Conservation (phyloP, 1,140 invertebrate genomes). For the Papilio machaon region DNA sequence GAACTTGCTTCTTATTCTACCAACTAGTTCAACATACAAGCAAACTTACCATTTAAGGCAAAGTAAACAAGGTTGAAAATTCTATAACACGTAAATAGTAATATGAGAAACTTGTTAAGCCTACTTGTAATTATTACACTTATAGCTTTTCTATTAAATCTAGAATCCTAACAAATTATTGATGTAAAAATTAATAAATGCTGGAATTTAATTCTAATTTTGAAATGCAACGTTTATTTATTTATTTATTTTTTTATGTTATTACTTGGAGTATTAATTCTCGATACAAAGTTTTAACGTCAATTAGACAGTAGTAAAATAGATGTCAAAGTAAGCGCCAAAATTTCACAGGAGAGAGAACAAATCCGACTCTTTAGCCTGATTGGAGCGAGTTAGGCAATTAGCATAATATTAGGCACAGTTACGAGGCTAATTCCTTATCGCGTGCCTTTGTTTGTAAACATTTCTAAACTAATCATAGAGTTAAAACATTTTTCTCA, state of each 20-base stretch:
- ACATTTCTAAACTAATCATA: background rate
- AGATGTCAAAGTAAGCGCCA: slow-evolving; percentile 15
- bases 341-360: background rate
- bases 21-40: background rate
- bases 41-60: background rate
- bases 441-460: slow-evolving; percentile 34
- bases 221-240: background rate
- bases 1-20: slow-evolving; percentile 43
- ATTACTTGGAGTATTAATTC: background rate
- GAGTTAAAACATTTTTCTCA: background rate
- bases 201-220: background rate
- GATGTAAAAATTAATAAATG: background rate
- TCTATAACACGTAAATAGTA: background rate
- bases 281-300: background rate
- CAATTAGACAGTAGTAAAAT: background rate
- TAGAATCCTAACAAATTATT: slow-evolving; percentile 11
- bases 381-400: slow-evolving; percentile 21
- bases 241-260: background rate
- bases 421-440: slow-evolving; percentile 22
- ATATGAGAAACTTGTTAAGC: background rate
- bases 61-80: background rate
- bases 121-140: slow-evolving; percentile 10
- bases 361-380: background rate
- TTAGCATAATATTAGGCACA: slow-evolving; percentile 38
- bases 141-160: background rate